Conservation (phyloP, 2,113 vertebrate genomes). For the Hystrix brachyura region DNA sequence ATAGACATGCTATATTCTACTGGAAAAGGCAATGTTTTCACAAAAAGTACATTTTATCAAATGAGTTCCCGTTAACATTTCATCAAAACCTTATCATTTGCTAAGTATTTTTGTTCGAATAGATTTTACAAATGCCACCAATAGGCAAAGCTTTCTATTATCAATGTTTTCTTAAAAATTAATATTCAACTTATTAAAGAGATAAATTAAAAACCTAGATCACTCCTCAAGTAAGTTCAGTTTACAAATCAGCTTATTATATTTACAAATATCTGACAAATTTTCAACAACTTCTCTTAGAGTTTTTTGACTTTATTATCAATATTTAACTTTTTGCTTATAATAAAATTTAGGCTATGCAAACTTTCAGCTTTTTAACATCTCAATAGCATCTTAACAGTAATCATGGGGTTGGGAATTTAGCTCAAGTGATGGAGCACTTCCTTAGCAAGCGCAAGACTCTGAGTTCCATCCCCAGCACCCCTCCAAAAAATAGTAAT, state of each 20-base stretch:
- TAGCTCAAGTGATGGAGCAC: too few species aligned
- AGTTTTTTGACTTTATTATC: neutral
- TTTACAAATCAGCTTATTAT: neutral
- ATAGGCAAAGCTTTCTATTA: neutral
- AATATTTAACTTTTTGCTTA: conserved; percentile 41
- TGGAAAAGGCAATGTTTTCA: conserved; percentile 8
- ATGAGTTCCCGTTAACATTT: neutral
- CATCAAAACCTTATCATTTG: neutral
- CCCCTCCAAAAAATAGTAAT: neutral
- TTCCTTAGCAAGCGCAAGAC: too few species aligned
- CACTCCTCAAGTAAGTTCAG: neutral
- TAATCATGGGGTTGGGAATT: neutral
- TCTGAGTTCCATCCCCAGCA: too few species aligned
- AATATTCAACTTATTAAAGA: conserved; percentile 8
- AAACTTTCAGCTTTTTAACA: conserved; percentile 49
- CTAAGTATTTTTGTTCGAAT: neutral
- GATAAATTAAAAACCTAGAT: conserved; percentile 4
- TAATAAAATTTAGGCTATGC: neutral
- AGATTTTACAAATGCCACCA: neutral
- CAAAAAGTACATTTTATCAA: conserved; percentile 14
- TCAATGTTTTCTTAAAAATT: conserved; percentile 5
- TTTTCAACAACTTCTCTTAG: neutral
- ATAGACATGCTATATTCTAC: neutral
- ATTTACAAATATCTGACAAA: neutral
- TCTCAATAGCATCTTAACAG: neutral